Percentiles rank a stretch among this genome's conserved stretches.
Evolutionary conservation across 2,888 invertebrate genomes (phyloP).

Genomic region (Zelleria hepariella): DNA sequence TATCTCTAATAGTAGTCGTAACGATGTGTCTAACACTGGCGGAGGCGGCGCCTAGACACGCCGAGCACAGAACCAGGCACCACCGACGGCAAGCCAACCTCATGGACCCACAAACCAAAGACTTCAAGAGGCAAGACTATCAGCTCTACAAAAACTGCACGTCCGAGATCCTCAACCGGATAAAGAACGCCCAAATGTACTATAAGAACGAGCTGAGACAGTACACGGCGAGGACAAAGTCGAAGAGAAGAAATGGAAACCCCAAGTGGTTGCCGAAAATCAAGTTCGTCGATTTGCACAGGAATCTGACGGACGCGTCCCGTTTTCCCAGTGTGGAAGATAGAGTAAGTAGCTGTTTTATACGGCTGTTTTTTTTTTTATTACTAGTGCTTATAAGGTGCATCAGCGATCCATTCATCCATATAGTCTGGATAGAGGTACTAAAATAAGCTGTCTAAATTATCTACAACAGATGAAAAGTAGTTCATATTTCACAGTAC

Average conservation of each 20-base stretch:
- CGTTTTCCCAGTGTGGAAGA: constrained; percentile 2
- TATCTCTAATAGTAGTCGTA: constrained; percentile 53
- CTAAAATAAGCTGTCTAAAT: no score
- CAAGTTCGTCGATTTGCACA: constrained; percentile 57
- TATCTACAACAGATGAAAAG: no score
- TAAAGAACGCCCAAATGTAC: constrained; percentile 45
- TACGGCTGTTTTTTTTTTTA: no score
- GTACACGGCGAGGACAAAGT: constrained; percentile 7
- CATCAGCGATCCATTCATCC: no score
- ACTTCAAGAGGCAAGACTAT: constrained; percentile 11
- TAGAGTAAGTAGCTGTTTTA: constrained; percentile 8
- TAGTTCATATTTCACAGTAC: no score
- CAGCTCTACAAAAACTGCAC: constrained; percentile 39
- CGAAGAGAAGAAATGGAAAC: constrained; percentile 50
- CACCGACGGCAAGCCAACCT: constrained; percentile 33
- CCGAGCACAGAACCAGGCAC: constrained; percentile 46
- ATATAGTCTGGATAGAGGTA: no score
- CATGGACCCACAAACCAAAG: constrained; percentile 36
- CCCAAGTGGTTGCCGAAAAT: constrained; percentile 56
- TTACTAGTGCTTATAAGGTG: no score
- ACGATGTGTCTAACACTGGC: constrained; percentile 55
- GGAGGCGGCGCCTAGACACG: constrained; percentile 34
- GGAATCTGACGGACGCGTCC: constrained; percentile 33
- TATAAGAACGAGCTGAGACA: constrained; percentile 42
- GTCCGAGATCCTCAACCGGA: constrained; percentile 46